A percentile compares a stretch with the other conserved stretches of the same genome.
These are phyloP conservation scores for Balaenoptera acutorostrata DNA, from an alignment of 2,113 vertebrate species.

Conservation along the genomic window DNA sequence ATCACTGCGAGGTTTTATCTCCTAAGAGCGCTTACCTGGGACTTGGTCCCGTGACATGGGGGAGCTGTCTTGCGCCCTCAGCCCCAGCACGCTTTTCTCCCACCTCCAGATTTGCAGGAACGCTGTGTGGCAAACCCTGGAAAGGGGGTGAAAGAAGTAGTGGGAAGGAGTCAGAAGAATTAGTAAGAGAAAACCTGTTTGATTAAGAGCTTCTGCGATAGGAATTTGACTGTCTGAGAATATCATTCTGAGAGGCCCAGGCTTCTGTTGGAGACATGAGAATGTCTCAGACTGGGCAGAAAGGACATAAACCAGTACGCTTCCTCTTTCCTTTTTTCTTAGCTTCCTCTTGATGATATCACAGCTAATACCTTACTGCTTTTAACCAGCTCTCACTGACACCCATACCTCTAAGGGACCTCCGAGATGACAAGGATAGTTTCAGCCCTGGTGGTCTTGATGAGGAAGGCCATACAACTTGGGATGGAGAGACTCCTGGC, in stretches of 20 bases:
- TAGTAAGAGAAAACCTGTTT: neutral
- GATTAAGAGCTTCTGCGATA: neutral
- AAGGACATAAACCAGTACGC: neutral
- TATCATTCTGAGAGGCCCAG: neutral
- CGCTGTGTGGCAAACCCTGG: neutral
- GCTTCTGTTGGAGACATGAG: neutral
- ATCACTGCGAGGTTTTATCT: neutral
- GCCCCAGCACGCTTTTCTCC: neutral
- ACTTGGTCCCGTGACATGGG: neutral
- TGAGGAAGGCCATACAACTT: neutral
- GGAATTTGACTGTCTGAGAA: neutral
- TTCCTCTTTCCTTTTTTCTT: neutral
- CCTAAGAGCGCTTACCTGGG: neutral
- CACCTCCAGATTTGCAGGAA: neutral
- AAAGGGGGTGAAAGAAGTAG: neutral
- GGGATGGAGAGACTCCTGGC: neutral
- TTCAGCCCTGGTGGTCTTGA: neutral
- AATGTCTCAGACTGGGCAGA: neutral
- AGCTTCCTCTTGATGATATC: neutral
- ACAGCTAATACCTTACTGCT: neutral
- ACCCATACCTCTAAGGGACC: neutral
- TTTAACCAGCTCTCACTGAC: neutral
- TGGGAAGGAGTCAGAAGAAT: neutral
- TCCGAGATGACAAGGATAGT: neutral
- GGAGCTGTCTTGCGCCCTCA: neutral